A percentile compares a stretch with the other conserved stretches of the same genome.
Evolutionary conservation across 2,888 invertebrate genomes (phyloP).

Genomic region (Epirrhoe tristata): DNA sequence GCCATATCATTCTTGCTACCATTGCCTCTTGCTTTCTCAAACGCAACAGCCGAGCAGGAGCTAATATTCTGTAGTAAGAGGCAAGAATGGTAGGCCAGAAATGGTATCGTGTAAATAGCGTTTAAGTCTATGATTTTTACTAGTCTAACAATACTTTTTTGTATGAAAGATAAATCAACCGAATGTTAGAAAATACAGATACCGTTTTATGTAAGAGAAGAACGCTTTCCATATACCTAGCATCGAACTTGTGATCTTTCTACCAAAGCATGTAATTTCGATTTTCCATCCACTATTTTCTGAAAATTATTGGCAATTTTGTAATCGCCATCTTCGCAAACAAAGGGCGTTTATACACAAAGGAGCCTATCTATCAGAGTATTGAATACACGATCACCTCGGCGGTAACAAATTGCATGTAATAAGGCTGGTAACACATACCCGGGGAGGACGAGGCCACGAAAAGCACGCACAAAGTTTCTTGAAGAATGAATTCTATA

Average conservation of each 20-base stretch:
- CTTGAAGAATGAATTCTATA: too few species aligned
- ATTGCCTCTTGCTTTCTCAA: too few species aligned
- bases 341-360: slow-evolving; percentile 41
- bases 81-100: too few species aligned
- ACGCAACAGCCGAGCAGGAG: too few species aligned
- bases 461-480: slow-evolving; percentile 4
- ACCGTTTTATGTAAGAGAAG: not conserved
- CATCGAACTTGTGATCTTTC: slow-evolving; percentile 4
- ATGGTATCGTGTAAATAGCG: too few species aligned
- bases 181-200: too few species aligned
- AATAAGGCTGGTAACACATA: slow-evolving; percentile 46
- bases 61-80: too few species aligned
- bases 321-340: slow-evolving; percentile 41
- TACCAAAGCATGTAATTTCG: slow-evolving; percentile 22
- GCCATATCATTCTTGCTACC: too few species aligned
- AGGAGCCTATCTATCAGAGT: slow-evolving; percentile 42
- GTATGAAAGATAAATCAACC: too few species aligned
- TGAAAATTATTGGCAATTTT: slow-evolving; percentile 39
- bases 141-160: too few species aligned
- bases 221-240: not conserved
- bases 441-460: slow-evolving; percentile 33
- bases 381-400: slow-evolving; percentile 44
- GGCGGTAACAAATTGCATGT: slow-evolving; percentile 49
- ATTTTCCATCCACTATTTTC: slow-evolving; percentile 22
- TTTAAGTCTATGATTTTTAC: too few species aligned